Base-by-base conservation (phyloP, 2,888 invertebrate species). In the Erpobdella octoculata region DNA sequence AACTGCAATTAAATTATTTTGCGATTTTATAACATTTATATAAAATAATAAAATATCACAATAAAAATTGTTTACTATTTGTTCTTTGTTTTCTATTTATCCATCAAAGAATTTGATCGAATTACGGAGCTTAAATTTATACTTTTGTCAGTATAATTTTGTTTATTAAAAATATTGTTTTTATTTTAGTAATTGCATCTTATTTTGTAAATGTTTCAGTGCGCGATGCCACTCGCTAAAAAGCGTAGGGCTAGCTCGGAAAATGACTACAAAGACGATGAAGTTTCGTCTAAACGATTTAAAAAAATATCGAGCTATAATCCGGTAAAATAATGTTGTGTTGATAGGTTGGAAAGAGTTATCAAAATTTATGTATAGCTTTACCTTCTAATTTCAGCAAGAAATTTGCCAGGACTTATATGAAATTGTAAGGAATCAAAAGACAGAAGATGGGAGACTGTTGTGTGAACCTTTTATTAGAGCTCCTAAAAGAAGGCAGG, bases 401-500 rank as follows among this genome's bases (percentile, higher is more conserved):
- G 84, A 84, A 73, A 79, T 83, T n/a, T 85, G 85, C 75, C 94
- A 95, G 83, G 93, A 92, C 80, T 84, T 97, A 46, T 94, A 93
- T 84, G 96, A 97, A 79, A 89, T 90, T 0, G 89, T 97, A 75
- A 87, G 95, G 74, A 91, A 90, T 78, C 89, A 90, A 77, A 94
- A 93, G 83, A 92, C 92, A 78, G 92, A 93, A 77, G 95, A 95
- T 85, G 95, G 95, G 0, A 86, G 89, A 0, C 85, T 92, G 77
- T 82, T 96, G 5, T 95, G 95, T 83, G 96, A 97, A 82, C 89
- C 92, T 0, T 96, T 97, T 80, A 93, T 96, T 77, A 86, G 96
- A 77, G 93, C 91, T 12, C 96, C 97, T 0, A 96, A 96, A 81
- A 87, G 94, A 73, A 87, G 95, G 72, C 94, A 91, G 85, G 53